Conservation (phyloP, 2,113 vertebrate genomes). For the Epinephelus moara region DNA sequence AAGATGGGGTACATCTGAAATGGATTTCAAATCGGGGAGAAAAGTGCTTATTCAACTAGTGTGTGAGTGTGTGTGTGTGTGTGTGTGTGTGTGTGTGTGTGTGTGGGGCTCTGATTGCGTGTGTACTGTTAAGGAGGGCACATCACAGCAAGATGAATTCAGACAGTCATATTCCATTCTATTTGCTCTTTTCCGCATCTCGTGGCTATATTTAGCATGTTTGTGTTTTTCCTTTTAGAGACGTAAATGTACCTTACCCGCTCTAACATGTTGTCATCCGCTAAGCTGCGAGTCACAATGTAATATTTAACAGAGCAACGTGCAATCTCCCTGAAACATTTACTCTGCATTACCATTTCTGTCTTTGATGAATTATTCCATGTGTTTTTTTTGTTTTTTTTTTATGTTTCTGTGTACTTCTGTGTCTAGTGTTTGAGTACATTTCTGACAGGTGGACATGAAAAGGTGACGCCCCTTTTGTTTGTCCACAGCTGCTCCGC, state of each 20-base stretch:
- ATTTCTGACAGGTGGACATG: constrained; percentile 9
- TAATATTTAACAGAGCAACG: constrained; percentile 76
- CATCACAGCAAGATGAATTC: constrained; percentile 63
- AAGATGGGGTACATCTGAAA: constrained; percentile 63
- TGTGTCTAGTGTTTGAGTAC: not conserved
- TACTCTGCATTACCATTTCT: constrained; percentile 49
- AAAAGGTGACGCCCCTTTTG: constrained; percentile 16
- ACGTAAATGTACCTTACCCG: constrained; percentile 54
- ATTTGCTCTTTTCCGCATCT: constrained; percentile 59
- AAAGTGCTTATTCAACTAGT: constrained; percentile 77
- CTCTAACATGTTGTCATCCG: constrained; percentile 64
- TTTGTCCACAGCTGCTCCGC: constrained; percentile 88
- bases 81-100: constrained; percentile 42
- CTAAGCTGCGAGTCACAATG: constrained; percentile 64
- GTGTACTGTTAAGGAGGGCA: constrained; percentile 56
- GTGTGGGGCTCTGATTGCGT: constrained; percentile 19
- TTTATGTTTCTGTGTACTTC: constrained; percentile 28
- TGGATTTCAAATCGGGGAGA: constrained; percentile 67
- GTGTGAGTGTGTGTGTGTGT: constrained; percentile 51
- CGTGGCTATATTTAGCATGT: constrained; percentile 77
- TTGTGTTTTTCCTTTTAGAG: constrained; percentile 70
- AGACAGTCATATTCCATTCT: constrained; percentile 64
- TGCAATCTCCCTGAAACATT: constrained; percentile 77
- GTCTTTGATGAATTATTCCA: constrained; percentile 75
- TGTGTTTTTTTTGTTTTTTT: constrained; percentile 18